Evolutionary conservation across 1,140 invertebrate species (phyloP).

Genomic region (Bacillus rossius): DNA sequence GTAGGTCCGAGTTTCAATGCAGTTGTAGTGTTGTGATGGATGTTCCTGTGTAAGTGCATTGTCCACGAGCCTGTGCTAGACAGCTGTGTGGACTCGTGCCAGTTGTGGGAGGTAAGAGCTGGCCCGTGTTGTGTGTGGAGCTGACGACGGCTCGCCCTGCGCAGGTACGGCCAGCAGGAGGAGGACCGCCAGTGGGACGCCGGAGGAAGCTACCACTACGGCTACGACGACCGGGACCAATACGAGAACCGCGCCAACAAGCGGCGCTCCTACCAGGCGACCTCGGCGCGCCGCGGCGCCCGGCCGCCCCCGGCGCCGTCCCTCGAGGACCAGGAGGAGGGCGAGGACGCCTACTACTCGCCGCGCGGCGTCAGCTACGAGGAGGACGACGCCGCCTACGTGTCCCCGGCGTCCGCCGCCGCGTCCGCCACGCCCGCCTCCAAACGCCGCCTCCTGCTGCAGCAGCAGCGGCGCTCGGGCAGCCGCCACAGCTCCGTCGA

Average conservation of each 20-base stretch:
- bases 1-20: too few relatives aligned
- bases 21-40: too few relatives aligned
- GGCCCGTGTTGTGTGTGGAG: too few relatives aligned
- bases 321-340: not conserved
- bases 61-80: too few relatives aligned
- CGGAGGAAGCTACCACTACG: constrained; percentile 48
- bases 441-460: not conserved
- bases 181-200: constrained; percentile 64
- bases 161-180: constrained; percentile 52
- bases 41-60: too few relatives aligned
- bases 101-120: too few relatives aligned
- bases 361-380: constrained; percentile 8
- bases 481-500: constrained; percentile 8
- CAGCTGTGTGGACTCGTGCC: too few relatives aligned
- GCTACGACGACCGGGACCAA: constrained; percentile 39
- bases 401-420: not conserved
- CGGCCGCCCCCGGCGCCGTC: not conserved
- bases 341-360: constrained; percentile 4
- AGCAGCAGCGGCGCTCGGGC: not conserved
- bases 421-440: not conserved
- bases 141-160: too few relatives aligned
- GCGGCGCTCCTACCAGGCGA: constrained; percentile 18
- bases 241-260: constrained; percentile 35
- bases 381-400: constrained; percentile 15
- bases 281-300: constrained; percentile 8